A percentile compares a stretch with the other conserved stretches of the same genome.
Evolutionary conservation across 2,113 vertebrate species (phyloP).

Genomic region (Chamaea fasciata): DNA sequence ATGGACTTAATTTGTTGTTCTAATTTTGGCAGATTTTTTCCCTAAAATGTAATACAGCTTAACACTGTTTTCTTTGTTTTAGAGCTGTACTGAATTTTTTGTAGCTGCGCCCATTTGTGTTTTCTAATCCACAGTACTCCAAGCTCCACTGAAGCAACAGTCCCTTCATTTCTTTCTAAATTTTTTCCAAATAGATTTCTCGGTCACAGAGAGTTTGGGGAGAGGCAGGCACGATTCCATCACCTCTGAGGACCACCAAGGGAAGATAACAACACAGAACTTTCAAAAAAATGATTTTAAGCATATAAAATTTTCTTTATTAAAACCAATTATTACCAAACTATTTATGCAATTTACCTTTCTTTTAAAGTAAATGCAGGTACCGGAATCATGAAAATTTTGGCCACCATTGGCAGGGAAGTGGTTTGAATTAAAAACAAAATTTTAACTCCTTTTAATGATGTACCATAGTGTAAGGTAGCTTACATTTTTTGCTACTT

Average conservation of each 20-base stretch:
- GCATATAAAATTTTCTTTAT: neutral
- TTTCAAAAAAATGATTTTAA: neutral
- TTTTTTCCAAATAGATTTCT: slow-evolving; percentile 19
- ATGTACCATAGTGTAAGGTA: neutral
- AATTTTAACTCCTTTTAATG: neutral
- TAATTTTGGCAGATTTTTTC: slow-evolving; percentile 62
- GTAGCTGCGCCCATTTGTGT: slow-evolving; percentile 50
- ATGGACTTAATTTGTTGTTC: slow-evolving; percentile 66
- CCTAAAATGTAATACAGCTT: slow-evolving; percentile 49
- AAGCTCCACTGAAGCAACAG: slow-evolving; percentile 56
- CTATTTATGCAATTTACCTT: neutral
- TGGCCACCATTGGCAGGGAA: neutral
- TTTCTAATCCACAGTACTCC: slow-evolving; percentile 38
- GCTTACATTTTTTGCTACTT: neutral
- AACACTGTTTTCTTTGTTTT: slow-evolving; percentile 59
- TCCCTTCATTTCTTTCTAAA: slow-evolving; percentile 18
- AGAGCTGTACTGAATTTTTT: slow-evolving; percentile 43
- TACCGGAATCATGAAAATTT: neutral
- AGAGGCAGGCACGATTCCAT: neutral
- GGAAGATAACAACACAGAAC: neutral
- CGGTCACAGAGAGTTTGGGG: accelerated
- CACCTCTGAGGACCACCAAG: neutral
- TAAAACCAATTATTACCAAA: neutral
- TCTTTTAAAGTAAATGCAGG: neutral
- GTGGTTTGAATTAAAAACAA: neutral